These are phyloP conservation scores for Scaptomyza tumidula DNA, from an alignment of 2,888 invertebrate genomes.

Conservation along the genomic window DNA sequence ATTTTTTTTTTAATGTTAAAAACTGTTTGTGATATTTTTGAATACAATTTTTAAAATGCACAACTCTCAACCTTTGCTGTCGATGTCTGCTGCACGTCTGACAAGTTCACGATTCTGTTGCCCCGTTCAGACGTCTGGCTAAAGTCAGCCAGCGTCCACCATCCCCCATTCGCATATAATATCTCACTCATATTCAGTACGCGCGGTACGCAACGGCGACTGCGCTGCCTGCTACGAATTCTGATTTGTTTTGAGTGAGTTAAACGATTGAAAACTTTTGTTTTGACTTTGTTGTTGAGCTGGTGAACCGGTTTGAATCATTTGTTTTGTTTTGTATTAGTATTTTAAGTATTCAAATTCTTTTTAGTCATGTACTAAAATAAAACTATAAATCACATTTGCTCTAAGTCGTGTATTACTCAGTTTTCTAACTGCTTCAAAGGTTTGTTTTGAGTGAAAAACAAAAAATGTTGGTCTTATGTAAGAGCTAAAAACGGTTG, in stretches of 20 bases:
- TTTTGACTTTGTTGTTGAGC: conserved; percentile 2
- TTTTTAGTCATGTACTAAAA: not conserved
- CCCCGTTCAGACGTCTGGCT: conserved; percentile 23
- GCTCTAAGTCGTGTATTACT: not conserved
- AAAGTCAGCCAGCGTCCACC: conserved; percentile 1
- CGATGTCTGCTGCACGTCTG: conserved; percentile 74
- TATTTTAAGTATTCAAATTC: not conserved
- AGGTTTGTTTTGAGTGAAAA: not conserved
- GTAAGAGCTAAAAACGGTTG: not conserved
- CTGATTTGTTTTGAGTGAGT: conserved; percentile 38
- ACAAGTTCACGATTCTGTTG: conserved; percentile 32
- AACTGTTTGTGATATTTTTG: conserved; percentile 3
- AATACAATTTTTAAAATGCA: conserved; percentile 9
- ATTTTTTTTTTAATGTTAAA: not conserved
- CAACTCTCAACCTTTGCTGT: conserved; percentile 47
- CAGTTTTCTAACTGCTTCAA: conserved; percentile 6
- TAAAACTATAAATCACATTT: not conserved
- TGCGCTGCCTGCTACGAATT: conserved; percentile 29
- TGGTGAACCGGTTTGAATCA: conserved; percentile 9
- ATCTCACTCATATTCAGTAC: conserved; percentile 12
- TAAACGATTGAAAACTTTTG: conserved; percentile 8
- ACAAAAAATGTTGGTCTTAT: no score
- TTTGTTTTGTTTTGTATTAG: conserved; percentile 14
- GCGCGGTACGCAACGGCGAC: conserved; percentile 17
- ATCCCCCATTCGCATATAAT: conserved; percentile 11